A percentile compares a stretch with the other conserved stretches of the same genome.
Conservation (phyloP, 2,888 invertebrate genomes). For the Tryphoninae sp. region DNA sequence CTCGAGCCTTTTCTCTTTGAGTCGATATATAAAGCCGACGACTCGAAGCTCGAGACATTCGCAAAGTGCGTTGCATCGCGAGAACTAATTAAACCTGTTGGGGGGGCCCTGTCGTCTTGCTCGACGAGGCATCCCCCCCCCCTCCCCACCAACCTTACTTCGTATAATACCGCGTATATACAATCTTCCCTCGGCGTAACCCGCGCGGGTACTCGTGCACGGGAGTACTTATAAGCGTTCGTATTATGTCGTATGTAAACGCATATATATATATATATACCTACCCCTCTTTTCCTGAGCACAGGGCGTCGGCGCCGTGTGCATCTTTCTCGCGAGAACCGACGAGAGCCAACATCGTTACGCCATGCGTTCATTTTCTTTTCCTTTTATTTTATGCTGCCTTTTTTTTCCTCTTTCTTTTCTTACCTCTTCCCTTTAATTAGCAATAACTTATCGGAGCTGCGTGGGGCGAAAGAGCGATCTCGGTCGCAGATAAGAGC, state of each 20-base stretch:
- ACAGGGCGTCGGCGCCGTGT: conserved; percentile 20
- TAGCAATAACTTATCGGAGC: conserved; percentile 73
- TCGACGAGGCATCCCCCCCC: conserved; percentile 9
- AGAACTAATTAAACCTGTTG: conserved; percentile 62
- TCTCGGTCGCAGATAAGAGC: conserved; percentile 62
- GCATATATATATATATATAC: conserved; percentile 20
- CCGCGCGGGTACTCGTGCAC: conserved; percentile 24
- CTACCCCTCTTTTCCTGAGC: not conserved
- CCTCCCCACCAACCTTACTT: conserved; percentile 28
- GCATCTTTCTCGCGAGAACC: conserved; percentile 30
- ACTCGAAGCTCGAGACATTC: not conserved
- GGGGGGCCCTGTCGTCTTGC: conserved; percentile 15
- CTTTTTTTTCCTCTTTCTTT: conserved; percentile 57
- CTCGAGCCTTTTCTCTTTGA: not conserved
- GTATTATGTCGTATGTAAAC: conserved; percentile 35
- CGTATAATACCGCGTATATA: not conserved
- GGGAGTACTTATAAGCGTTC: conserved; percentile 22
- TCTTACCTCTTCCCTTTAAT: conserved; percentile 70
- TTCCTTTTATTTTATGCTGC: conserved; percentile 57
- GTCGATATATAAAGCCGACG: not conserved
- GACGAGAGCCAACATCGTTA: conserved; percentile 69
- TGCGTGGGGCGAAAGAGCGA: conserved; percentile 50
- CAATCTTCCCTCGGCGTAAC: conserved; percentile 48
- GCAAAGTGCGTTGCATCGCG: conserved; percentile 42
- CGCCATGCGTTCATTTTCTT: conserved; percentile 48